Evolutionary conservation across 2,113 vertebrate genomes (phyloP).

Genomic region (Paramormyrops kingsleyae): DNA sequence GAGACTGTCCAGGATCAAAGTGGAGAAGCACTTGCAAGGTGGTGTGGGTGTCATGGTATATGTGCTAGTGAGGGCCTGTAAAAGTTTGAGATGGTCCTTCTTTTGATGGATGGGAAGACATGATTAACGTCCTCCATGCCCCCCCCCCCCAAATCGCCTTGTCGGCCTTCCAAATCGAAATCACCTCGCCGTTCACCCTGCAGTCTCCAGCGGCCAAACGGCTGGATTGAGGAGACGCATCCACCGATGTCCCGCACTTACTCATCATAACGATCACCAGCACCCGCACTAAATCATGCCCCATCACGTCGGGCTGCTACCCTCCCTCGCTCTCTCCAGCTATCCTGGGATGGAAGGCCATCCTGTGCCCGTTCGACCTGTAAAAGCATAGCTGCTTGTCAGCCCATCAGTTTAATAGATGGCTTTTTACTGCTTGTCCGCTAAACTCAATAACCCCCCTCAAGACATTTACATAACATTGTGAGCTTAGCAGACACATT

Average conservation of each 20-base stretch:
- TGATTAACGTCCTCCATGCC: slow-evolving; percentile 53
- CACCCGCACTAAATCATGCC: slow-evolving; percentile 51
- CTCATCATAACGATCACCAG: slow-evolving; percentile 54
- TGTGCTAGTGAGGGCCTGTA: slow-evolving; percentile 28
- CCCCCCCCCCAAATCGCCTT: slow-evolving; percentile 49
- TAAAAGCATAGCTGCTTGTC: not conserved
- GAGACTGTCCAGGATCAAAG: slow-evolving; percentile 62
- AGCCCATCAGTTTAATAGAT: slow-evolving; percentile 10
- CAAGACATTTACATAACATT: slow-evolving; percentile 1
- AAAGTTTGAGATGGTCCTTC: slow-evolving; percentile 52
- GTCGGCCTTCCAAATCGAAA: slow-evolving; percentile 66
- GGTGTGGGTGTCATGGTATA: slow-evolving; percentile 26
- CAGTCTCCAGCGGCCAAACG: slow-evolving; percentile 49
- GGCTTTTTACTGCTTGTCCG: not conserved
- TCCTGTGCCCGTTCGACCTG: not conserved
- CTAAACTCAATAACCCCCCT: not conserved
- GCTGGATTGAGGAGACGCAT: slow-evolving; percentile 40
- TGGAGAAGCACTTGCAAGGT: slow-evolving; percentile 39
- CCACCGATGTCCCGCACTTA: slow-evolving; percentile 50
- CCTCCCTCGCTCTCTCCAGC: not conserved
- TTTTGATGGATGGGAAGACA: slow-evolving; percentile 57
- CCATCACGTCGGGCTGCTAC: not conserved
- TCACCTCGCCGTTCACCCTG: slow-evolving; percentile 44
- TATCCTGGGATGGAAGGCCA: not conserved
- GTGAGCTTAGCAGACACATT: slow-evolving; percentile 4